phyloP scores from a whole-genome alignment of 1,140 invertebrate genomes.

The Drosophila subobscura region DNA sequence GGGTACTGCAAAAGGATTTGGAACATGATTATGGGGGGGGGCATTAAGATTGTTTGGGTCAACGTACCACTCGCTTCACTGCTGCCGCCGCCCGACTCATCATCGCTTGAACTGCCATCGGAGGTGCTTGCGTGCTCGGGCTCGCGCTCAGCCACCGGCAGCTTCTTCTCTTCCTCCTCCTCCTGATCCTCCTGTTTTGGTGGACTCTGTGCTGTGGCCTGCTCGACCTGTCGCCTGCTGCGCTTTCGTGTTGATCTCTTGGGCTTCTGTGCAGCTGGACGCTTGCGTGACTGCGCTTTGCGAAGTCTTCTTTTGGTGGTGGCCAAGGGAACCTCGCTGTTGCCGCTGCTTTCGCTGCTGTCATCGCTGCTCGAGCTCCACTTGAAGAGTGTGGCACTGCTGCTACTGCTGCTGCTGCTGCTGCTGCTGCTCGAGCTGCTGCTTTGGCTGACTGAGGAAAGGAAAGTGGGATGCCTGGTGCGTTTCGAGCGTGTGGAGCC shows the following conservation, averaged over 20 bases:
- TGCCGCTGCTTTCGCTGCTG: constrained; percentile 30
- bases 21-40: too few relatives aligned
- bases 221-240: constrained; percentile 11
- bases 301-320: constrained; percentile 27
- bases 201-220: neutral
- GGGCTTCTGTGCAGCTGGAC: neutral
- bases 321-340: neutral
- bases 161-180: neutral
- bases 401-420: constrained; percentile 32
- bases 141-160: neutral
- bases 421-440: constrained; percentile 23
- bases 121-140: constrained; percentile 17
- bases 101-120: constrained; percentile 41
- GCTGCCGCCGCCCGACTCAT: constrained; percentile 32
- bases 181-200: neutral
- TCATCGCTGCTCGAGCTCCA: constrained; percentile 25
- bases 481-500: constrained; percentile 31
- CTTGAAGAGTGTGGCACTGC: constrained; percentile 17
- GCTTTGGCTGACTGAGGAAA: neutral
- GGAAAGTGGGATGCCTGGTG: constrained; percentile 7
- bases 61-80: constrained; percentile 23
- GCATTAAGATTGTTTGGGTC: neutral
- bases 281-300: constrained; percentile 13
- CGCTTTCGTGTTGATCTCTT: constrained; percentile 36
- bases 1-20: neutral